Conservation (phyloP, 2,888 invertebrate genomes). For the Muschampia plurimacula region DNA sequence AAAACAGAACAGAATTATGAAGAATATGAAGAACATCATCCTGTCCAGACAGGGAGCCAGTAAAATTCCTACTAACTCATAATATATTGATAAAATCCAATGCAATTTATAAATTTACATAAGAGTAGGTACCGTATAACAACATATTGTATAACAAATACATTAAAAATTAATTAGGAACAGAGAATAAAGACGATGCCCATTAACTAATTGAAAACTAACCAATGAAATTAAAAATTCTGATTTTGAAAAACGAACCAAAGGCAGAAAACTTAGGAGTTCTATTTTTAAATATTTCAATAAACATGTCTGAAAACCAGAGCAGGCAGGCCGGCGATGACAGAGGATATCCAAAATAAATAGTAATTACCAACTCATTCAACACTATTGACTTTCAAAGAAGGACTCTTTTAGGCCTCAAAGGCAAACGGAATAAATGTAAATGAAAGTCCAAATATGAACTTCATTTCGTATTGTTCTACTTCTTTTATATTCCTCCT, state of each 20-base stretch:
- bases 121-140: too few relatives aligned
- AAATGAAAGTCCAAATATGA: constrained; percentile 31
- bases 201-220: neutral
- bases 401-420: constrained; percentile 26
- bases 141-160: too few relatives aligned
- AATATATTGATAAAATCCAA: too few relatives aligned
- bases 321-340: constrained; percentile 37
- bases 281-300: constrained; percentile 30
- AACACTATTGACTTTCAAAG: constrained; percentile 40
- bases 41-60: too few relatives aligned
- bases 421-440: constrained; percentile 30
- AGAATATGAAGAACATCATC: too few relatives aligned
- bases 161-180: too few relatives aligned
- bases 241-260: neutral
- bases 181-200: too few relatives aligned
- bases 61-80: too few relatives aligned
- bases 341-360: constrained; percentile 45
- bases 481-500: constrained; percentile 13
- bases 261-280: constrained; percentile 8
- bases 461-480: constrained; percentile 22
- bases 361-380: constrained; percentile 47
- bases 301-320: constrained; percentile 23
- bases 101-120: too few relatives aligned
- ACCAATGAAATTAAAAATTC: neutral
- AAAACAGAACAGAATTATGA: too few relatives aligned